phyloP scores from a whole-genome alignment of 2,797 vertebrate species.

The Paguma larvata region DNA sequence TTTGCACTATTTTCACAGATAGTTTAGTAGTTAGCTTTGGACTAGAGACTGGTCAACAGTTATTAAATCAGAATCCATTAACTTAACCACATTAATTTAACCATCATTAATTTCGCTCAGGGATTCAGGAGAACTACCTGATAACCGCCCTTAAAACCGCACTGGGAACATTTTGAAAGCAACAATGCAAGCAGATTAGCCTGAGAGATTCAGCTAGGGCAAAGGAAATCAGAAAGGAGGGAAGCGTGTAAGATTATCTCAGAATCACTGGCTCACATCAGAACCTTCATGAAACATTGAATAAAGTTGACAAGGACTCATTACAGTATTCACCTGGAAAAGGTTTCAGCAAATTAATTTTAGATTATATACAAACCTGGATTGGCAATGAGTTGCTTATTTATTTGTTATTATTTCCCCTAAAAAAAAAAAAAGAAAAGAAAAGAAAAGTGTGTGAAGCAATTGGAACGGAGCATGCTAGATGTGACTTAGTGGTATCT shows the following conservation, averaged over 20 bases:
- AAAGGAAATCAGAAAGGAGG: conserved; percentile 15
- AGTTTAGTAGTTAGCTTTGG: not conserved
- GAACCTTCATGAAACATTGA: not conserved
- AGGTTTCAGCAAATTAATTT: not conserved
- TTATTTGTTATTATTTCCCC: conserved; percentile 46
- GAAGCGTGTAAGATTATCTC: not conserved
- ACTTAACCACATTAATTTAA: not conserved
- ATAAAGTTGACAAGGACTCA: not conserved
- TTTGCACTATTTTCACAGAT: not conserved
- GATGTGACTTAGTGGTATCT: not conserved
- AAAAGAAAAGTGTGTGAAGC: not conserved
- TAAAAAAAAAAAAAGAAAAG: not conserved
- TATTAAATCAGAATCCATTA: not conserved
- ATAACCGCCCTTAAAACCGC: not conserved
- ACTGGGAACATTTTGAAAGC: not conserved
- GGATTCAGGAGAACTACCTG: not conserved
- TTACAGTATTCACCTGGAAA: not conserved
- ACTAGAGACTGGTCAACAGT: not conserved
- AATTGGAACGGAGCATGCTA: not conserved
- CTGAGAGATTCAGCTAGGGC: not conserved
- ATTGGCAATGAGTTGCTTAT: not conserved
- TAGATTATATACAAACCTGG: conserved; percentile 9
- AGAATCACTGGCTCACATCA: not conserved
- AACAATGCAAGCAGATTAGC: not conserved
- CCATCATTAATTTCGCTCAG: not conserved